Base-by-base conservation (phyloP, 2,113 vertebrate species). In the Syngnathus typhle region DNA sequence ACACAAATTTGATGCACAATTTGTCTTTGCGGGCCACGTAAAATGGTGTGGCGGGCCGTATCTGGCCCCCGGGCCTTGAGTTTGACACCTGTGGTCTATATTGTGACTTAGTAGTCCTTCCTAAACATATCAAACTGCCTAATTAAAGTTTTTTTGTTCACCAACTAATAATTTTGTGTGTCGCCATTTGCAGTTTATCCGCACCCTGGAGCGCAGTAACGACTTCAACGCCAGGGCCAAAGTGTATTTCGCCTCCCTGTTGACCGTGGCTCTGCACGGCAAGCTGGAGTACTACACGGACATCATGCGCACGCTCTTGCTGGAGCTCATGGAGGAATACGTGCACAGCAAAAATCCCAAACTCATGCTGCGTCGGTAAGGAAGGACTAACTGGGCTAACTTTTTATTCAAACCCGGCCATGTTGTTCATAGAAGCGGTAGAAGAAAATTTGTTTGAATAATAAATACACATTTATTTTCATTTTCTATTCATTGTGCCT, bases 281-380 rank as follows among this genome's bases (percentile, higher is more conserved):
- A 98, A 98, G 75, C 90, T 98, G 73, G 97, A 98, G 83, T 99
- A 98, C 77, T 98, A 98, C 88, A 98, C 94, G 0, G 96, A 98
- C 83, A 98, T 99, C 80, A 95, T 99, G 95, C 93, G 94, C 63
- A 97, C 95, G 0, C 91, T 98, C 73, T 92, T 99, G 87, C 88
- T 98, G 79, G 94, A 98, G 78, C 91, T 99, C 80, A 98, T 98
- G 94, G 95, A 93, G 70, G 94, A 97, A 67, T 95, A 99, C 4
- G 95, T 95, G 77, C 78, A 90, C 71, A 94, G 95, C 90, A 98
- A 95, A 91, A 99, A 99, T 84, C 97, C 97, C 64, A 99, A 99
- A 80, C 91, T 98, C 70, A 98, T 99, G 95, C 91, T 98, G 54
- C 93, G 96, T 85, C 95, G 96, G 97, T 99, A 74, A 73, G 89